Conservation (phyloP, 1,140 invertebrate species). For the Zaprionus inermis region DNA sequence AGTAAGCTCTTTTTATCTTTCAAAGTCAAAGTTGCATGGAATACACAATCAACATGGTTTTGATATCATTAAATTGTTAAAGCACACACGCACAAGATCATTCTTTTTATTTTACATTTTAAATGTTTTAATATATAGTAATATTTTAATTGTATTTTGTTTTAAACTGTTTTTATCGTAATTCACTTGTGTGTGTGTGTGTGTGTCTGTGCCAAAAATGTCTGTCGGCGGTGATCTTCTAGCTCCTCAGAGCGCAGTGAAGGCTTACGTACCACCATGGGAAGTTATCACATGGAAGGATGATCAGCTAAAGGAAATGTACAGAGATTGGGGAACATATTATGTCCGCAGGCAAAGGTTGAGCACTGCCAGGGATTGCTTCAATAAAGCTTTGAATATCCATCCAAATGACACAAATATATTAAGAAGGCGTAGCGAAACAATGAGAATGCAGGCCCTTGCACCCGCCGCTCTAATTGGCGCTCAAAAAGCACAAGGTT, state of each 20-base stretch:
- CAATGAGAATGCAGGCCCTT: slow-evolving; percentile 43
- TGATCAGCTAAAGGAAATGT: slow-evolving; percentile 45
- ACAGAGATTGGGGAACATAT: slow-evolving; percentile 59
- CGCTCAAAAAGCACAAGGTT: slow-evolving; percentile 52
- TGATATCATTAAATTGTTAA: not conserved
- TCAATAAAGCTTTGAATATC: slow-evolving; percentile 51
- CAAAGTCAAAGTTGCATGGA: not conserved
- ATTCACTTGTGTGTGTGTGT: not conserved
- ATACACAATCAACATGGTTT: not conserved
- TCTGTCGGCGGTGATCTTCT: not conserved
- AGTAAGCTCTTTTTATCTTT: slow-evolving; percentile 10
- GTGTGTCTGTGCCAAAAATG: not conserved
- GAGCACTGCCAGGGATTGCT: slow-evolving; percentile 32
- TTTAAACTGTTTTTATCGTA: slow-evolving; percentile 25
- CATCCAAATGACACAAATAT: slow-evolving; percentile 13
- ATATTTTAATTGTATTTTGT: slow-evolving; percentile 14
- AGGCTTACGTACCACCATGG: slow-evolving; percentile 53
- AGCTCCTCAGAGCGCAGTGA: slow-evolving; percentile 5
- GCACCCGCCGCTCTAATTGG: slow-evolving; percentile 58
- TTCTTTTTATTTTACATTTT: slow-evolving; percentile 25
- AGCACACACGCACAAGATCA: slow-evolving; percentile 2
- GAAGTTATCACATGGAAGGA: slow-evolving; percentile 47
- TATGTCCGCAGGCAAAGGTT: slow-evolving; percentile 34
- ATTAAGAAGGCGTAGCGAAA: slow-evolving; percentile 46
- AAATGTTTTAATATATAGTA: slow-evolving; percentile 6